Conservation (phyloP, 2,888 invertebrate genomes). For the Mechanitis messenoides region DNA sequence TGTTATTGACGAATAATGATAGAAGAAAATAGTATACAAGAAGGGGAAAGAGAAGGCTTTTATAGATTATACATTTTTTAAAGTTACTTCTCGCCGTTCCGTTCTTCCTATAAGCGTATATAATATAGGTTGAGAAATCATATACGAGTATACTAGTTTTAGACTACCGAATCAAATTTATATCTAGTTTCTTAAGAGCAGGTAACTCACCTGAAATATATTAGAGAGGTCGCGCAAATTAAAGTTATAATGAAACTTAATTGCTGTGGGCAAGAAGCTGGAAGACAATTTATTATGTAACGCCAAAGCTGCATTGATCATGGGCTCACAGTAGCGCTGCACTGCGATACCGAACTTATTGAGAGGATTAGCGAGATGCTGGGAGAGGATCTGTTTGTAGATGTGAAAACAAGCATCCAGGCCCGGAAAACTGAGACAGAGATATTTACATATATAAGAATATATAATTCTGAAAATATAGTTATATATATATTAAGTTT, state of each 20-base stretch:
- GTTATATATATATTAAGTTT: neutral
- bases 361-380: constrained; percentile 81
- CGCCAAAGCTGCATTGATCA: constrained; percentile 84
- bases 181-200: too few species aligned
- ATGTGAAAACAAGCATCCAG: constrained; percentile 88
- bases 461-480: constrained; percentile 1
- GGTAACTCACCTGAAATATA: constrained; percentile 86
- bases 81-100: too few species aligned
- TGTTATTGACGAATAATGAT: too few species aligned
- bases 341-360: constrained; percentile 81
- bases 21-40: too few species aligned
- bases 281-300: constrained; percentile 85
- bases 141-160: too few species aligned
- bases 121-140: too few species aligned
- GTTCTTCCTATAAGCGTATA: too few species aligned
- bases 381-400: constrained; percentile 87
- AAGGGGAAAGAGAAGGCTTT: too few species aligned
- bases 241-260: constrained; percentile 96
- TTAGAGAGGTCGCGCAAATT: constrained; percentile 95
- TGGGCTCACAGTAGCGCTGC: constrained; percentile 73
- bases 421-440: constrained; percentile 83
- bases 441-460: neutral
- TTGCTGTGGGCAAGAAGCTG: constrained; percentile 92
- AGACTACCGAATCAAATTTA: too few species aligned
- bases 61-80: too few species aligned